Percentiles rank a stretch among this genome's conserved stretches.
phyloP scores from a whole-genome alignment of 2,888 invertebrate genomes.

The Schizaphis graminum region DNA sequence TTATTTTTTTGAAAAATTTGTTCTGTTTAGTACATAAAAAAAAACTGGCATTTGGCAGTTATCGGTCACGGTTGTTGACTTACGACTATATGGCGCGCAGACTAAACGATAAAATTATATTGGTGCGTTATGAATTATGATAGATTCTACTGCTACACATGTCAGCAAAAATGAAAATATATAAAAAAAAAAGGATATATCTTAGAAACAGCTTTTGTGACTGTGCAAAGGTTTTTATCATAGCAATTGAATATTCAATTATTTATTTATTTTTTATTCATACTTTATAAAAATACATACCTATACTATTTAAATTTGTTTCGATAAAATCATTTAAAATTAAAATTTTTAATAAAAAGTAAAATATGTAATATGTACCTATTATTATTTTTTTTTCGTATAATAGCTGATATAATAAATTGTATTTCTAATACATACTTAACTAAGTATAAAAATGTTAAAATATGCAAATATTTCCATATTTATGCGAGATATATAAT shows the following conservation, averaged over 20 bases:
- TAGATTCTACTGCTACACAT: not conserved
- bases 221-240: not conserved
- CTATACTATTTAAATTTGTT: not conserved
- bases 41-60: not conserved
- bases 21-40: not conserved
- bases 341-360: not conserved
- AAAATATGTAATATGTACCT: not conserved
- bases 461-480: not conserved
- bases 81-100: not conserved
- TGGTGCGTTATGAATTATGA: not conserved
- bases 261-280: not conserved
- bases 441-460: not conserved
- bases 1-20: not conserved
- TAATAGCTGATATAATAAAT: not conserved
- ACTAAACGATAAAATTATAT: conserved; percentile 7
- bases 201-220: not conserved
- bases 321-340: not conserved
- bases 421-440: not conserved
- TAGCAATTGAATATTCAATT: not conserved
- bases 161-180: not conserved
- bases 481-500: not conserved
- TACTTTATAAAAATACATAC: not conserved
- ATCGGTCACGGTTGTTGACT: conserved; percentile 36
- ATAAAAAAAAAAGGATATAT: not conserved
- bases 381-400: not conserved